These are phyloP conservation scores for Bursaphelenchus okinawaensis DNA, from an alignment of 2,888 invertebrate species.

Conservation along the genomic window DNA sequence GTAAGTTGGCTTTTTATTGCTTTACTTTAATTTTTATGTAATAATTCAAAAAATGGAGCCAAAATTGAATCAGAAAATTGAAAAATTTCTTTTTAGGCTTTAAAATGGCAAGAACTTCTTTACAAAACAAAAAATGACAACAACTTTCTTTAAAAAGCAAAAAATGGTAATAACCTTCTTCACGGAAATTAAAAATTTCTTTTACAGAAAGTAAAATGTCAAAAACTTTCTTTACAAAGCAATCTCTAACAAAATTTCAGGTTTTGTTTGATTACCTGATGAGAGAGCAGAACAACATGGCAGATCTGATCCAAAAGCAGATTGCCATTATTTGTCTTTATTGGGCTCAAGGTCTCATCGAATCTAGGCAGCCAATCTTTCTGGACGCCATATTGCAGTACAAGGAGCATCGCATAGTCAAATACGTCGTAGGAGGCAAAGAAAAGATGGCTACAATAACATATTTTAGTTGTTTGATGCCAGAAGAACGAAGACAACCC, in stretches of 20 bases:
- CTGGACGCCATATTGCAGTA: not conserved
- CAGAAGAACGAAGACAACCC: not conserved
- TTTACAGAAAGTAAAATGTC: not conserved
- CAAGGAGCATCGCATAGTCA: not conserved
- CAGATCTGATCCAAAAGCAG: slow-evolving; percentile 1
- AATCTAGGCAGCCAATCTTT: slow-evolving; percentile 4
- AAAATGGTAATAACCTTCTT: no score
- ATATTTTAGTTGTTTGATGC: not conserved
- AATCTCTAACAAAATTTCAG: no score
- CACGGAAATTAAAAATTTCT: no score
- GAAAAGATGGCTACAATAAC: not conserved
- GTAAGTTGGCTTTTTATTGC: no score
- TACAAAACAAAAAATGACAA: no score
- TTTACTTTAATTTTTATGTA: not conserved
- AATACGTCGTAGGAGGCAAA: not conserved
- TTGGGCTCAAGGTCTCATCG: slow-evolving; percentile 10
- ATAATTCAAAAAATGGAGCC: not conserved
- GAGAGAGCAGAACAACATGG: slow-evolving; percentile 4
- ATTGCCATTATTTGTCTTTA: slow-evolving; percentile 7
- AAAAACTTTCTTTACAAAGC: no score
- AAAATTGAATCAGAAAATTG: no score
- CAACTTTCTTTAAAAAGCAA: no score
- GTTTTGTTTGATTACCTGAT: not conserved
- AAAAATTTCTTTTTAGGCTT: no score
- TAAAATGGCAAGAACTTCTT: no score